A percentile compares a stretch with the other conserved stretches of the same genome.
phyloP scores from a whole-genome alignment of 1,140 invertebrate genomes.

The Scaptomyza graminum region DNA sequence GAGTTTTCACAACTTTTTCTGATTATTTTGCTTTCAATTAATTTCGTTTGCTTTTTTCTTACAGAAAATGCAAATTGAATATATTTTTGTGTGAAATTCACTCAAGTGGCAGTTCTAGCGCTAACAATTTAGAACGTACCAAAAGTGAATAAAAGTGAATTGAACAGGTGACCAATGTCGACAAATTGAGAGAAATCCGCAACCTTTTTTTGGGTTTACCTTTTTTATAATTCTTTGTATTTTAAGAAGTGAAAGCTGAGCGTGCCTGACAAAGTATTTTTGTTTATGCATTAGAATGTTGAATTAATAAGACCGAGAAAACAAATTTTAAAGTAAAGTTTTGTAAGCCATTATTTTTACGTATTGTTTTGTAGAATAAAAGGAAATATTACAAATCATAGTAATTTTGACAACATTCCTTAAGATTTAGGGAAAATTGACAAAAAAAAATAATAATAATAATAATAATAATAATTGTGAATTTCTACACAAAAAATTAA shows the following conservation, averaged over 20 bases:
- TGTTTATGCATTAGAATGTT: too few species aligned
- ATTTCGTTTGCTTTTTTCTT: neutral
- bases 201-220: neutral
- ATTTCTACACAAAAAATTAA: too few species aligned
- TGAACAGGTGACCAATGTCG: constrained; percentile 45
- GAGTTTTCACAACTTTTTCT: constrained; percentile 30
- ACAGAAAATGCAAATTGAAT: constrained; percentile 74
- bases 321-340: too few species aligned
- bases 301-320: too few species aligned
- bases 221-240: too few species aligned
- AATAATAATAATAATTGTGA: too few species aligned
- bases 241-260: neutral
- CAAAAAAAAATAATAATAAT: too few species aligned
- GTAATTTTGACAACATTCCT: too few species aligned
- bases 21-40: constrained; percentile 31
- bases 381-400: too few species aligned
- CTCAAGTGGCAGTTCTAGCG: constrained; percentile 52
- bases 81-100: constrained; percentile 50
- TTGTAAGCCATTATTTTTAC: too few species aligned
- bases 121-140: constrained; percentile 38
- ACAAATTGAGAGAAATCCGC: constrained; percentile 22
- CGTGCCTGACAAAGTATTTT: neutral
- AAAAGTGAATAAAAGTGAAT: constrained; percentile 30
- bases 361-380: too few species aligned
- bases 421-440: too few species aligned